These are phyloP conservation scores for Galemys pyrenaicus DNA, from an alignment of 2,113 vertebrate genomes.

Conservation along the genomic window DNA sequence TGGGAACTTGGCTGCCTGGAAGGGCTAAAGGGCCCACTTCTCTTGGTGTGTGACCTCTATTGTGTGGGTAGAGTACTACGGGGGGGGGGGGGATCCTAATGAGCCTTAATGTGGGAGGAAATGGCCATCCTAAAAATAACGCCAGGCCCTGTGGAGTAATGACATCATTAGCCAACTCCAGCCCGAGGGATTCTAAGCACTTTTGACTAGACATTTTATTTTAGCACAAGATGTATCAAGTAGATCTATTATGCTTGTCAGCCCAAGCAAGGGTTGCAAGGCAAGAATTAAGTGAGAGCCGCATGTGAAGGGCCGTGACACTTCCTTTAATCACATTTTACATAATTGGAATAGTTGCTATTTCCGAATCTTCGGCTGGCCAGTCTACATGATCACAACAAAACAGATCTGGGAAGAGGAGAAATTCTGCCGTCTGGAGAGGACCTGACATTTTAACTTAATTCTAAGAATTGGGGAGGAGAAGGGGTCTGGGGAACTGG, in stretches of 20 bases:
- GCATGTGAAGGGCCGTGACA: constrained; percentile 54
- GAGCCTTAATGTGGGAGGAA: constrained; percentile 75
- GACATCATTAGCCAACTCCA: constrained; percentile 65
- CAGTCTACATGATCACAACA: constrained; percentile 73
- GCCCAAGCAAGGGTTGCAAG: constrained; percentile 72
- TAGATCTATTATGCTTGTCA: constrained; percentile 81
- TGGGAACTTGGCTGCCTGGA: constrained; percentile 19
- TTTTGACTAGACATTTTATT: constrained; percentile 82
- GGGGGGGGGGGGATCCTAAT: constrained; percentile 18
- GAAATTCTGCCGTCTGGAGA: neutral
- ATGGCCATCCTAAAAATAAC: constrained; percentile 74
- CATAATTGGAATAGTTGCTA: constrained; percentile 70
- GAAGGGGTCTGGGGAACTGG: neutral
- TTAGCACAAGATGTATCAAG: constrained; percentile 66
- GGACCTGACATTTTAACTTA: neutral
- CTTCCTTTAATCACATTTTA: constrained; percentile 81
- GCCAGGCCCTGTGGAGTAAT: neutral
- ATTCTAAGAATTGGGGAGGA: neutral
- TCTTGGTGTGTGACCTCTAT: constrained; percentile 69
- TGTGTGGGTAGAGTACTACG: constrained; percentile 60
- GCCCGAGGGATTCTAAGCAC: constrained; percentile 76
- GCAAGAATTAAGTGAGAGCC: constrained; percentile 76
- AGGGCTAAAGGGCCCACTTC: neutral
- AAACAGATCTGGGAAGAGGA: constrained; percentile 49
- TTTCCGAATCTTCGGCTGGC: constrained; percentile 74